phyloP scores from a whole-genome alignment of 2,888 invertebrate species.

The Branchipolynoe longqiensis region DNA sequence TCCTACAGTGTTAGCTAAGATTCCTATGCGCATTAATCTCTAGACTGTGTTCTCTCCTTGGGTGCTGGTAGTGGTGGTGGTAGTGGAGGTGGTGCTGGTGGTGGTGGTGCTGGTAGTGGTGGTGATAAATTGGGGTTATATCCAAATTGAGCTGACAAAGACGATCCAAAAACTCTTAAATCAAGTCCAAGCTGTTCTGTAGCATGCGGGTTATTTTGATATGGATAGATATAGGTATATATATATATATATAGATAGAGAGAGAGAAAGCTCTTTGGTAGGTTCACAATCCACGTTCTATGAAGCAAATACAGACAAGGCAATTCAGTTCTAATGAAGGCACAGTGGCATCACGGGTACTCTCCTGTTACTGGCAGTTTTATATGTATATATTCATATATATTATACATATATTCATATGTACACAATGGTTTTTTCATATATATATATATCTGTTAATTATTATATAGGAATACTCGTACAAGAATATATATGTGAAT shows the following conservation, averaged over 20 bases:
- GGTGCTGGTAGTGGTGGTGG: too few relatives aligned
- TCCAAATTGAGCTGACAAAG: conserved; percentile 19
- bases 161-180: conserved; percentile 23
- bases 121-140: conserved; percentile 16
- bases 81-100: too few relatives aligned
- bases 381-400: conserved; percentile 6
- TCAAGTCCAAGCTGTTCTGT: conserved; percentile 34
- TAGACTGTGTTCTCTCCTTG: conserved; percentile 1
- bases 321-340: conserved; percentile 27
- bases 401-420: conserved; percentile 16
- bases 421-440: neutral
- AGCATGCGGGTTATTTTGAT: conserved; percentile 31
- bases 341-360: neutral
- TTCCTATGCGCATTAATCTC: conserved; percentile 16
- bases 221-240: too few relatives aligned
- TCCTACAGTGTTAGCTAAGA: conserved; percentile 36
- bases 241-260: too few relatives aligned
- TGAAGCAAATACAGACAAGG: conserved; percentile 40
- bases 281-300: conserved; percentile 46
- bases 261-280: too few relatives aligned
- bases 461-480: neutral
- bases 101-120: too few relatives aligned
- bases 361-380: conserved; percentile 4
- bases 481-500: too few relatives aligned
- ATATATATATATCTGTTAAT: too few relatives aligned